Conservation (phyloP, 2,888 invertebrate species). For the Serripes groenlandicus region DNA sequence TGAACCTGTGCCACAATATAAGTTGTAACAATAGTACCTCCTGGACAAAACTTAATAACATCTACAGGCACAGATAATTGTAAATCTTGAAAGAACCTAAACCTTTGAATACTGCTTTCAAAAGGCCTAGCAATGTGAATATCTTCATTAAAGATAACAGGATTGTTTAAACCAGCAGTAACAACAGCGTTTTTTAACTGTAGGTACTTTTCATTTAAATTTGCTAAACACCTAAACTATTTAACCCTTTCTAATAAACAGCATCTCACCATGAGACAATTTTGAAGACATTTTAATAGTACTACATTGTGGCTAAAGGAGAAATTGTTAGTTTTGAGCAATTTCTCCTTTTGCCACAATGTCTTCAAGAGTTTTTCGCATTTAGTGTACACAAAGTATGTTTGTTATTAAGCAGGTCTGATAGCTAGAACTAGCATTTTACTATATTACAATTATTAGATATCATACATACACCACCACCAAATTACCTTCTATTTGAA, state of each 20-base stretch:
- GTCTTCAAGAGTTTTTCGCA: neutral
- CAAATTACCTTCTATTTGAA: no score
- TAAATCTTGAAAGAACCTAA: conserved; percentile 42
- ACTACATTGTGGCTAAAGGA: no score
- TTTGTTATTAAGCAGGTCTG: no score
- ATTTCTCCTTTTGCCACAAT: no score
- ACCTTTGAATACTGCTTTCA: conserved; percentile 32
- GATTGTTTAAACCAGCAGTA: conserved; percentile 18
- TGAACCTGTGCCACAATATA: conserved; percentile 27
- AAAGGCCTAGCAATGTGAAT: conserved; percentile 32
- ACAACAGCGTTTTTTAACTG: conserved; percentile 27
- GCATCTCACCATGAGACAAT: no score
- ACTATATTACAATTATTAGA: no score
- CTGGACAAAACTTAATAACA: conserved; percentile 49
- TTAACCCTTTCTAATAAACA: neutral
- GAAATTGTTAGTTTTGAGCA: no score
- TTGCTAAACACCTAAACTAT: neutral
- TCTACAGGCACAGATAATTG: conserved; percentile 43
- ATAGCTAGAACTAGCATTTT: no score
- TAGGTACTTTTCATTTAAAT: neutral
- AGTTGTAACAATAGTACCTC: conserved; percentile 31
- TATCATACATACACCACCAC: no score
- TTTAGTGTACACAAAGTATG: no score
- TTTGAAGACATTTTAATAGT: no score
- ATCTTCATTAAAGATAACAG: conserved; percentile 55